Evolutionary conservation across 2,888 invertebrate genomes (phyloP).

Genomic region (Serripes groenlandicus): DNA sequence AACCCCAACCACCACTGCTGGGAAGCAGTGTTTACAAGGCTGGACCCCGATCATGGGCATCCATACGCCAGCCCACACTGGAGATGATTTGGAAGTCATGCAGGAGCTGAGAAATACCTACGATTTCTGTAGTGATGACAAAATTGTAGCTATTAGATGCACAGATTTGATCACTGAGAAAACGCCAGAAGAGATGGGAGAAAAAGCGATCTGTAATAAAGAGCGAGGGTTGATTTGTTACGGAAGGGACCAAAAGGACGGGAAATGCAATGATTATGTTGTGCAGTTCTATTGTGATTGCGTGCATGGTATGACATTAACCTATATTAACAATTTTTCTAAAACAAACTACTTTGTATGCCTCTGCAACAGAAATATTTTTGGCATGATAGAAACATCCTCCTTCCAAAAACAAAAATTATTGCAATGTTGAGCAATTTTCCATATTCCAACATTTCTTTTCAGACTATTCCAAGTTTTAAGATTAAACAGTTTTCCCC

Average conservation of each 20-base stretch:
- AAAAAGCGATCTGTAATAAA: constrained; percentile 85
- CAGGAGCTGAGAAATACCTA: constrained; percentile 67
- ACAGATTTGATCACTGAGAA: constrained; percentile 59
- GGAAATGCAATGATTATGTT: constrained; percentile 83
- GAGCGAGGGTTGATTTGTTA: constrained; percentile 91
- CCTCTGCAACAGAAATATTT: neutral
- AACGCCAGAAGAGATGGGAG: constrained; percentile 60
- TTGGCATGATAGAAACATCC: neutral
- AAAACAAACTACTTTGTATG: neutral
- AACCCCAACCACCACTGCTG: constrained; percentile 51
- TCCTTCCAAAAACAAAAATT: too few species aligned
- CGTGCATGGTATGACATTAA: constrained; percentile 67
- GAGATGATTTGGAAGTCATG: constrained; percentile 74
- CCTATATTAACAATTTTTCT: neutral
- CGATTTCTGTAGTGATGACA: constrained; percentile 71
- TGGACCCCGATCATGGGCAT: constrained; percentile 76
- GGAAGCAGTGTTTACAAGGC: constrained; percentile 70
- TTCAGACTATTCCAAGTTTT: too few species aligned
- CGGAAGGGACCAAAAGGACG: constrained; percentile 77
- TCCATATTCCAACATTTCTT: too few species aligned
- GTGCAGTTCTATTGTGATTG: constrained; percentile 87
- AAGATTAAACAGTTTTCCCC: too few species aligned
- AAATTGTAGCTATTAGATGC: constrained; percentile 71
- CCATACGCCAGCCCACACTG: constrained; percentile 65
- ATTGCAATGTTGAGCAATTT: too few species aligned